A percentile compares a stretch with the other conserved stretches of the same genome.
Conservation (phyloP, 1,140 invertebrate genomes). For the Myzus persicae region DNA sequence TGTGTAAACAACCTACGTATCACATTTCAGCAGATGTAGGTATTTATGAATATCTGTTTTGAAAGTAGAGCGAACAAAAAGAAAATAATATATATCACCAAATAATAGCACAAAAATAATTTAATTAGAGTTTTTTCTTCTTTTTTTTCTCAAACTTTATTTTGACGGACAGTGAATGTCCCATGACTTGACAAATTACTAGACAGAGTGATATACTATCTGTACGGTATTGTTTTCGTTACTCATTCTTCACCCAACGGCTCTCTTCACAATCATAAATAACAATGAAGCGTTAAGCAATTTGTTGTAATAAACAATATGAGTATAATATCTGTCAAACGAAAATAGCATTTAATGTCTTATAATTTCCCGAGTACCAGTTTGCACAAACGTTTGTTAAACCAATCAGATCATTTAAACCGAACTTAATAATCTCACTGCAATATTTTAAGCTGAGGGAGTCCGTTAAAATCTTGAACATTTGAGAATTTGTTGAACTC, state of each 20-base stretch:
- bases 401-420: neutral
- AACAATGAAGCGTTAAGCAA: neutral
- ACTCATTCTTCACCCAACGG: neutral
- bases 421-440: neutral
- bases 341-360: neutral
- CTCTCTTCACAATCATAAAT: neutral
- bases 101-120: constrained; percentile 1
- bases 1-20: neutral
- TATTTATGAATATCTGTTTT: neutral
- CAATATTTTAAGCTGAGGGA: neutral
- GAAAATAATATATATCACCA: neutral
- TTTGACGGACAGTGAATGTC: constrained; percentile 27
- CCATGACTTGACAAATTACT: neutral
- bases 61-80: constrained; percentile 34
- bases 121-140: constrained; percentile 36
- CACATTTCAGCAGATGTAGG: neutral
- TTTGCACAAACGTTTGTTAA: neutral
- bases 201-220: constrained; percentile 4
- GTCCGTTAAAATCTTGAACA: neutral
- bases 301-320: constrained; percentile 6
- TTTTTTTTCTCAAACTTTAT: neutral
- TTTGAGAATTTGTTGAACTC: neutral
- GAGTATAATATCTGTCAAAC: constrained; percentile 1
- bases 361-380: neutral
- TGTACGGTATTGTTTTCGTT: constrained; percentile 25